Conservation (phyloP, 2,113 vertebrate species). For the Phainopepla nitens region DNA sequence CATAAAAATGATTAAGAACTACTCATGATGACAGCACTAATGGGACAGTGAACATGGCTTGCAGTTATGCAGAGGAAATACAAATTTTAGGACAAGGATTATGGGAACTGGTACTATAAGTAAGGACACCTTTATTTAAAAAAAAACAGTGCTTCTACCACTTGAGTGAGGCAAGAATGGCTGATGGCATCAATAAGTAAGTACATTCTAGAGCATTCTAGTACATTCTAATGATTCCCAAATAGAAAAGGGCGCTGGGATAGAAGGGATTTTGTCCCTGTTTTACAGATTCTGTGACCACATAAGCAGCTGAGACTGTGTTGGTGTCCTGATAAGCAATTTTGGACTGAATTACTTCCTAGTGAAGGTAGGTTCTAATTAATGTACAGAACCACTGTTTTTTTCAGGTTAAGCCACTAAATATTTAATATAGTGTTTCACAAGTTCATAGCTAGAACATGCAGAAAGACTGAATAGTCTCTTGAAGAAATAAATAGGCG, state of each 20-base stretch:
- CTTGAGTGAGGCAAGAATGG: neutral
- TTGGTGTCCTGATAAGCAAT: neutral
- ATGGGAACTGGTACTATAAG: neutral
- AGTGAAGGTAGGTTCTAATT: neutral
- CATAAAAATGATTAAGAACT: neutral
- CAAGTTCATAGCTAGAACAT: neutral
- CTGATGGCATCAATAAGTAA: neutral
- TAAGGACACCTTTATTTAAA: neutral
- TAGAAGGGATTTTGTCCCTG: neutral
- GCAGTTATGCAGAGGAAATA: neutral
- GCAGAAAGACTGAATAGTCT: neutral
- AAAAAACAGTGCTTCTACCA: neutral
- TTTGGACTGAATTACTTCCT: neutral
- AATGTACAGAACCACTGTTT: neutral
- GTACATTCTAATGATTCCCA: neutral
- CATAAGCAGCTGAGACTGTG: accelerated
- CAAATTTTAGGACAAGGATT: neutral
- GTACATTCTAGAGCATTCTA: neutral
- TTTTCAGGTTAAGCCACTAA: neutral
- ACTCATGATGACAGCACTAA: neutral
- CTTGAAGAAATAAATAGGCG: neutral
- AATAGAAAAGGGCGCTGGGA: neutral
- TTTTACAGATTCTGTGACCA: neutral
- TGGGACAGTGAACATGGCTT: neutral
- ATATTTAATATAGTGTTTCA: neutral